Base-by-base conservation (phyloP, 2,113 vertebrate genomes). In the Bambusicola thoracicus region DNA sequence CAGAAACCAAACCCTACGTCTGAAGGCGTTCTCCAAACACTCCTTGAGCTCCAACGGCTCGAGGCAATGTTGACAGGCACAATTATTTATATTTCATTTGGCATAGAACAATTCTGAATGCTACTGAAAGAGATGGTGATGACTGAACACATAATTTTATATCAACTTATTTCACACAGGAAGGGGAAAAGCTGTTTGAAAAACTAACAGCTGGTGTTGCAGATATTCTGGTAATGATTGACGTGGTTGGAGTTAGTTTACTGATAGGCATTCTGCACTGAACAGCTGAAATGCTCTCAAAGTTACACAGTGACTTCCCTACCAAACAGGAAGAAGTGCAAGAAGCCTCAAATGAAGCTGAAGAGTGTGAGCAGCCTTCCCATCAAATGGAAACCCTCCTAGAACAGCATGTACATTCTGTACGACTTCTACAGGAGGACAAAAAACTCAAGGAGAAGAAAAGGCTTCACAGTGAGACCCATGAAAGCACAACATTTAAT, bases 321-420 rank as follows among this genome's bases (percentile, higher is more conserved):
- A 74, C 46, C 41, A 94, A 90, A 81, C 65, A 90, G 70, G 76
- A 93, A 80, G 81, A 92, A 44, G 41, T 92, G 34, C 69, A 79
- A 29, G 34, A 41, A 11, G n/a, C 44, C 22, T 44, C 84, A 74
- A 17, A 16, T 4, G 59, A 89, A 22, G 70, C 85, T 5, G 9
- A 89, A 76, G 65, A 58, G 40, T 46, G 44, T 46, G 44, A 46
- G 44, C 44, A 46, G 44, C 19, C 44, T 46, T 46, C 44, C 44
- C 44, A 46, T 46, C 44, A 46, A 20, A 46, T 46, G 19, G 44
- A 46, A 46, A 20, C 44, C 44, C 44, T 46, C 44, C 44, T 20
- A 46, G 44, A 46, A 46, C 44, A 46, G 44, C 44, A 46, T 20
- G 44, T 46, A 46, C 44, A 20, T 46, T 20, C 44, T 46, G 19